These are phyloP conservation scores for Scaptomyza parva DNA, from an alignment of 2,888 invertebrate species.

Conservation along the genomic window DNA sequence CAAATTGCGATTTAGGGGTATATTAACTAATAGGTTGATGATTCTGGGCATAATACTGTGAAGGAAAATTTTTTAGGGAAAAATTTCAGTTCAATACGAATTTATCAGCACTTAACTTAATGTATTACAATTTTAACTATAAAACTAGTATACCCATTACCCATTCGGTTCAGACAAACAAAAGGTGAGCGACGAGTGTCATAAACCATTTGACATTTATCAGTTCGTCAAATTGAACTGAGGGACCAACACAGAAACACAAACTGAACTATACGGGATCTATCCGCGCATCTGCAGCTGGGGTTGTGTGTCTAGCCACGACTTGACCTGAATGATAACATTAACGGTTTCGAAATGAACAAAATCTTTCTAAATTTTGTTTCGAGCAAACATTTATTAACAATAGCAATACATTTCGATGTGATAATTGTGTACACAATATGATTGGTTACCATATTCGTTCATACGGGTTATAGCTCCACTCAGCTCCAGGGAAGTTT, in stretches of 20 bases:
- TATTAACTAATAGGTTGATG: background rate
- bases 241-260: constrained; percentile 16
- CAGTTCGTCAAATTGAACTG: constrained; percentile 66
- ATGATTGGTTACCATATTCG: constrained; percentile 43
- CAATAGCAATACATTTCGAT: constrained; percentile 60
- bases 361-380: background rate
- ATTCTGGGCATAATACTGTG: too few relatives aligned
- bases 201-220: constrained; percentile 67
- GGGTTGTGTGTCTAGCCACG: background rate
- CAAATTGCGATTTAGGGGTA: background rate
- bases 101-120: background rate
- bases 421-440: constrained; percentile 36
- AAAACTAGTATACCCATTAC: background rate
- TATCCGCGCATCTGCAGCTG: background rate
- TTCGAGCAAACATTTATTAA: background rate
- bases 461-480: constrained; percentile 51
- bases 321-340: constrained; percentile 20
- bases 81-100: too few relatives aligned
- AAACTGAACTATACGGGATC: constrained; percentile 7
- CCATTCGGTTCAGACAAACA: constrained; percentile 1
- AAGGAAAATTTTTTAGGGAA: too few relatives aligned
- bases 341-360: constrained; percentile 23
- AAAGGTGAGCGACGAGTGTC: constrained; percentile 28
- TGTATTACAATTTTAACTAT: background rate
- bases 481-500: constrained; percentile 13